Evolutionary conservation across 2,113 vertebrate species (phyloP), one percentile per base, ranked within the genome.

Genomic region (Phyllopteryx taeniolatus): DNA sequence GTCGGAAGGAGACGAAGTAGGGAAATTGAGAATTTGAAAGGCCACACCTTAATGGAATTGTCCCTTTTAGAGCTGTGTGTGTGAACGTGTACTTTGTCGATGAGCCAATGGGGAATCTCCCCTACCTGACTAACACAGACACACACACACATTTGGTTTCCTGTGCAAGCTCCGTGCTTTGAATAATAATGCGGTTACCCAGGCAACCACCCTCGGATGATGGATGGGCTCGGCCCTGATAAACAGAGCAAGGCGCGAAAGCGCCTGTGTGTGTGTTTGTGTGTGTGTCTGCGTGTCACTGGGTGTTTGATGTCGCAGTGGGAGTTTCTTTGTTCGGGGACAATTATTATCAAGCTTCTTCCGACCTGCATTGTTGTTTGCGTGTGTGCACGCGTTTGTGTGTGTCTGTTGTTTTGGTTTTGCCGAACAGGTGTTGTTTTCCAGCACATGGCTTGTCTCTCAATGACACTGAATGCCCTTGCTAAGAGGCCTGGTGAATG

Each of bases 161-260:
- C 83, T 69, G 75, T 87, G 87, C 77, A 78, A 85, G 88, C 86
- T 83, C 71, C 85, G 87, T 91, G 89, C 85, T 83, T 84, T 88
- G 90, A 91, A 91, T 91, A 90, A 85, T 90, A 90, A 90, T 60
- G 8, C 82, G 86, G 89, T 90, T 91, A 89, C 90, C 89, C 73
- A 68, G 89, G 89, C 87, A 91, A 91, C 90, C 79, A 79, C 73
- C 79, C 81, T 64, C 42, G 75, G 79, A 85, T 90, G 88, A 90
- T 88, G 79, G 80, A 89, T 90, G 87, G 79, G 70, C 79, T 76
- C 57, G 77, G 81, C 75, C 75, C 80, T 84, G 84, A 88, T 90
- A 90, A 91, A 87, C 83, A 84, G 80, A 83, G 79, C 84, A 70
- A 76, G 67, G 74, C 72, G 75, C 35, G n/a, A 70, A 72, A 57